phyloP scores from a whole-genome alignment of 2,113 vertebrate genomes.

The Phalacrocorax carbo region DNA sequence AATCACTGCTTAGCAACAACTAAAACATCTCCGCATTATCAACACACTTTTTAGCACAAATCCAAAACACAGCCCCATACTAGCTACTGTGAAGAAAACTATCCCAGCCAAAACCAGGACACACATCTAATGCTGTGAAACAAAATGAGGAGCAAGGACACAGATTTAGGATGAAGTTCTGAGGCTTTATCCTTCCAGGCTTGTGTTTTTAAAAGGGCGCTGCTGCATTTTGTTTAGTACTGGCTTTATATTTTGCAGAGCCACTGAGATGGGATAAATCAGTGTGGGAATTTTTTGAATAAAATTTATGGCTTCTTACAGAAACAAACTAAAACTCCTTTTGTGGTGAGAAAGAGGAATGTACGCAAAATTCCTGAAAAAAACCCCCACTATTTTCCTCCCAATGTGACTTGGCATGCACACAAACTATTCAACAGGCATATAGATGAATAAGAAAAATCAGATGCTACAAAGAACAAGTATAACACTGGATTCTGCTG shows the following conservation, averaged over 20 bases:
- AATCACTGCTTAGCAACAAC: too few species aligned
- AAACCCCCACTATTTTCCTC: neutral
- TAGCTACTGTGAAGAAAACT: too few species aligned
- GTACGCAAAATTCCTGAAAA: neutral
- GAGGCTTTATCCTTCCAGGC: neutral
- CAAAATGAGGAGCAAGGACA: neutral
- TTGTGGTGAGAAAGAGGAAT: neutral
- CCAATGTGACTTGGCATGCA: rapidly evolving
- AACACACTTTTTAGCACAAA: too few species aligned
- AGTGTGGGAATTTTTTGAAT: neutral
- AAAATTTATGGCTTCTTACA: neutral
- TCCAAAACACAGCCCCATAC: too few species aligned
- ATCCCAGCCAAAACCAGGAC: too few species aligned
- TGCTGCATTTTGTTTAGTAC: neutral
- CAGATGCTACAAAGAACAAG: neutral
- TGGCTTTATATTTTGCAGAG: neutral
- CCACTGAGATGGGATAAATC: neutral
- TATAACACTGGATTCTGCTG: neutral
- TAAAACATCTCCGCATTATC: too few species aligned
- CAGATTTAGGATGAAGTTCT: neutral
- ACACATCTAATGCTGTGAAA: neutral
- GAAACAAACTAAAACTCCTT: neutral
- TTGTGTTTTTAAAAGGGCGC: neutral
- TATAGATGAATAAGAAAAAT: neutral
- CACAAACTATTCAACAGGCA: rapidly evolving